phyloP scores from a whole-genome alignment of 2,888 invertebrate species.

The Eupithecia abbreviata region DNA sequence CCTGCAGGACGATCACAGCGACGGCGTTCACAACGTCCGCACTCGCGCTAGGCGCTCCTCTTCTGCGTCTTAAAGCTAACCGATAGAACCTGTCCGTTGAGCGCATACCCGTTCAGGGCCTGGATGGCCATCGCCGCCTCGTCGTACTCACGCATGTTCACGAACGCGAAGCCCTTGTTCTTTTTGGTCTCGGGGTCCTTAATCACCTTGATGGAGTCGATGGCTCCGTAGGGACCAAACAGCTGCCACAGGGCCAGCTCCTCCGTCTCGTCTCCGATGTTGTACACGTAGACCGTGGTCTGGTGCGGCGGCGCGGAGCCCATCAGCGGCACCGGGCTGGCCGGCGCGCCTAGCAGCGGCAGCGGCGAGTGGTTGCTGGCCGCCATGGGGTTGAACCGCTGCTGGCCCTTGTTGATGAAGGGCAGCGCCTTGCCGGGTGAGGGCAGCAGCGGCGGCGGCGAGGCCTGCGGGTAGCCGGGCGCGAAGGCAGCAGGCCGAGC shows the following conservation, averaged over 20 bases:
- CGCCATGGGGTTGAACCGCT: conserved; percentile 81
- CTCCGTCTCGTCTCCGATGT: conserved; percentile 81
- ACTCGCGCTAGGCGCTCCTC: conserved; percentile 75
- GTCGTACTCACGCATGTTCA: conserved; percentile 82
- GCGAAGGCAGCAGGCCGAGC: conserved; percentile 71
- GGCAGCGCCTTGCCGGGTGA: conserved; percentile 81
- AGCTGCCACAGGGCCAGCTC: conserved; percentile 82
- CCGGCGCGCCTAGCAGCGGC: conserved; percentile 75
- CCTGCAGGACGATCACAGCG: conserved; percentile 76
- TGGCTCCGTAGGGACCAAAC: conserved; percentile 81
- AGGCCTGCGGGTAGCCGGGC: conserved; percentile 74
- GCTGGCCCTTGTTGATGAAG: conserved; percentile 81
- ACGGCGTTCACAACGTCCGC: conserved; percentile 75
- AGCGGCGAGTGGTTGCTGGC: conserved; percentile 75
- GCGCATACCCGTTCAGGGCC: conserved; percentile 82
- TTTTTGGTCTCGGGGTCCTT: conserved; percentile 83
- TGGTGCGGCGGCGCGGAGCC: conserved; percentile 66
- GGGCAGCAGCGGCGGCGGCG: conserved; percentile 77
- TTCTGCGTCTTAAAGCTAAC: conserved; percentile 84
- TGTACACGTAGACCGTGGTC: conserved; percentile 83
- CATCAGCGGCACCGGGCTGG: conserved; percentile 69
- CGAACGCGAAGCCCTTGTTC: conserved; percentile 82
- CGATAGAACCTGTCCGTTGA: conserved; percentile 83
- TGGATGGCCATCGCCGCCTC: conserved; percentile 83
- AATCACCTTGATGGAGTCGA: conserved; percentile 82